A percentile compares a stretch with the other conserved stretches of the same genome.
phyloP scores from a whole-genome alignment of 2,113 vertebrate genomes.

The Odocoileus virginianus region DNA sequence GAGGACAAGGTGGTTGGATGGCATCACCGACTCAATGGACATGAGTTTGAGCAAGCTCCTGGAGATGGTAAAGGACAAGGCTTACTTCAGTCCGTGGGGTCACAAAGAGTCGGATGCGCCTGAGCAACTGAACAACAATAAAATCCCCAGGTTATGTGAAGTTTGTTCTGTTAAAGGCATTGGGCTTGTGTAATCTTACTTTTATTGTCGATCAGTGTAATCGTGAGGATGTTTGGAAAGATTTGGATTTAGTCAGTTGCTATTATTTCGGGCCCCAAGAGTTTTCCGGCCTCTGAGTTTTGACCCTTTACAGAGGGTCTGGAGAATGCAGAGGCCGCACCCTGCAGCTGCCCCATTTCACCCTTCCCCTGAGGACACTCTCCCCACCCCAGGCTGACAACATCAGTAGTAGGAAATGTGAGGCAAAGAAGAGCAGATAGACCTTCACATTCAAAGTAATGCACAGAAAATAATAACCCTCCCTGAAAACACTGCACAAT shows the following conservation, averaged over 20 bases:
- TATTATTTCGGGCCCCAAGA: background rate
- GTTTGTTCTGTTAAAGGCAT: background rate
- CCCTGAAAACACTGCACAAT: slow-evolving; percentile 54
- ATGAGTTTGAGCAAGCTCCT: background rate
- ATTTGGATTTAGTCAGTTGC: background rate
- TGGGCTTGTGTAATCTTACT: background rate
- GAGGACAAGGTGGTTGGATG: background rate
- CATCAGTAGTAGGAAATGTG: background rate
- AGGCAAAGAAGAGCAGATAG: background rate
- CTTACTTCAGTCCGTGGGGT: background rate
- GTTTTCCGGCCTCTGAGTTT: no score
- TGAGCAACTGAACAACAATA: background rate
- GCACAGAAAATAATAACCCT: slow-evolving; percentile 48
- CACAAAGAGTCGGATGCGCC: background rate
- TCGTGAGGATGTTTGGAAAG: background rate
- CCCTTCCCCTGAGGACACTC: background rate
- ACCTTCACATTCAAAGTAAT: slow-evolving; percentile 22
- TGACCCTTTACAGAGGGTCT: background rate
- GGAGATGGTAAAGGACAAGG: background rate
- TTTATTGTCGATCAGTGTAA: background rate
- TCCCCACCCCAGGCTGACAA: background rate
- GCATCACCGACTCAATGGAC: background rate
- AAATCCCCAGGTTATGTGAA: background rate
- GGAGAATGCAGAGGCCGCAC: background rate
- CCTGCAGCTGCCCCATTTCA: background rate